A percentile compares a stretch with the other conserved stretches of the same genome.
phyloP scores from a whole-genome alignment of 1,140 invertebrate species.

The Anthonomus grandis region DNA sequence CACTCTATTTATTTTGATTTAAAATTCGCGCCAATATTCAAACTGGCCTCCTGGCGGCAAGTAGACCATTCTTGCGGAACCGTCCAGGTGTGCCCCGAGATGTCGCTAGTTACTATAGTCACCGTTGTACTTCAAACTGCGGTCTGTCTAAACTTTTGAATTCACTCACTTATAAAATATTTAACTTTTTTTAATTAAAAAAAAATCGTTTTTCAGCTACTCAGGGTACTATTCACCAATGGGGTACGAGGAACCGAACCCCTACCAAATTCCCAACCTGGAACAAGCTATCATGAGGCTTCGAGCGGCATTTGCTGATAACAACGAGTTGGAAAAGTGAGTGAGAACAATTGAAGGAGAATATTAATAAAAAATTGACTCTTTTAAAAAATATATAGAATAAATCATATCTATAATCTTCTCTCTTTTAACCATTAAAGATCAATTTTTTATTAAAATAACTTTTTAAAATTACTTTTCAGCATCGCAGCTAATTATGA shows the following conservation, averaged over 20 bases:
- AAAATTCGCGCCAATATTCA: not conserved
- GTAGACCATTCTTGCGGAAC: not conserved
- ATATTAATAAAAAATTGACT: not conserved
- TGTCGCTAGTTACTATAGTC: not conserved
- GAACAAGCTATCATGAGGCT: constrained; percentile 40
- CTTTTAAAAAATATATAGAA: not conserved
- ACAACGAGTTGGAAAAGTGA: constrained; percentile 45
- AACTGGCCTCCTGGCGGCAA: not conserved
- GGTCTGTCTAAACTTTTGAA: not conserved
- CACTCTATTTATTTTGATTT: no score
- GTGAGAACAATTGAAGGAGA: constrained; percentile 14
- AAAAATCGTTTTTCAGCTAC: constrained; percentile 31
- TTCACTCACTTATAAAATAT: not conserved
- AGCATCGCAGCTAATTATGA: no score
- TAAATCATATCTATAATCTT: not conserved
- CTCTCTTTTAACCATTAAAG: not conserved
- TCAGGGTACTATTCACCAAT: constrained; percentile 36
- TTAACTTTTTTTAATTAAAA: not conserved
- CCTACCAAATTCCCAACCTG: constrained; percentile 33
- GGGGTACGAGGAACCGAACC: constrained; percentile 35
- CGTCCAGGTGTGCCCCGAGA: not conserved
- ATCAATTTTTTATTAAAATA: not conserved
- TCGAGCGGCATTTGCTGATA: constrained; percentile 38
- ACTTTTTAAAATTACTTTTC: not conserved
- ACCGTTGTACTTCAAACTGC: not conserved